A percentile compares a stretch with the other conserved stretches of the same genome.
phyloP scores from a whole-genome alignment of 2,797 vertebrate species.

The Takifugu ocellatus region DNA sequence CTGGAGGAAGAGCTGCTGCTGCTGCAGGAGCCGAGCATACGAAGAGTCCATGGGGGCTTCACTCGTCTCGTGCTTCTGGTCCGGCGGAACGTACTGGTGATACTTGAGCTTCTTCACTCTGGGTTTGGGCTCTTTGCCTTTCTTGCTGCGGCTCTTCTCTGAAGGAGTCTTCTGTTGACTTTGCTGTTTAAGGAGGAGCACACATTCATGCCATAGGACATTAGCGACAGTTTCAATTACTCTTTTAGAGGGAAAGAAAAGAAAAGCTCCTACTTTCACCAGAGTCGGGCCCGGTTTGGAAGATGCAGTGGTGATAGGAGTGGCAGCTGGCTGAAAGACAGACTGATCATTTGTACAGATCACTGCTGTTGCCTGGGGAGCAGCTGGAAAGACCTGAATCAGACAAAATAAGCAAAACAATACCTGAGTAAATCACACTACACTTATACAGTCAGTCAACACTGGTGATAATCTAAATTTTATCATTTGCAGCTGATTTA shows the following conservation, averaged over 20 bases:
- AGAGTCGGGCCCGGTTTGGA: conserved; percentile 84
- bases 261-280: conserved; percentile 83
- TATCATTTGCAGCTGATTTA: too few relatives aligned
- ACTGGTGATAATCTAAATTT: too few relatives aligned
- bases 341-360: conserved; percentile 72
- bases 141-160: conserved; percentile 94
- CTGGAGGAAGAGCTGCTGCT: conserved; percentile 97
- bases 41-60: conserved; percentile 94
- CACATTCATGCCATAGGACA: not conserved
- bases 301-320: conserved; percentile 59
- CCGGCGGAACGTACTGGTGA: conserved; percentile 97
- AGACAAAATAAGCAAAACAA: not conserved
- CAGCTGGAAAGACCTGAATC: conserved; percentile 74
- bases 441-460: too few relatives aligned
- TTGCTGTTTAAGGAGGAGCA: conserved; percentile 76
- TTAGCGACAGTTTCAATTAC: too few relatives aligned
- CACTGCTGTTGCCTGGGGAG: conserved; percentile 70
- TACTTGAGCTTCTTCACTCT: conserved; percentile 96
- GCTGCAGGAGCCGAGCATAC: conserved; percentile 93
- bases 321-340: conserved; percentile 58
- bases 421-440: not conserved
- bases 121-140: conserved; percentile 89
- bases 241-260: not conserved
- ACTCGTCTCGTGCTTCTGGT: conserved; percentile 91
- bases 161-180: conserved; percentile 87